A percentile compares a stretch with the other conserved stretches of the same genome.
Evolutionary conservation across 2,888 invertebrate genomes (phyloP).

Genomic region (Diplolepis rosae): DNA sequence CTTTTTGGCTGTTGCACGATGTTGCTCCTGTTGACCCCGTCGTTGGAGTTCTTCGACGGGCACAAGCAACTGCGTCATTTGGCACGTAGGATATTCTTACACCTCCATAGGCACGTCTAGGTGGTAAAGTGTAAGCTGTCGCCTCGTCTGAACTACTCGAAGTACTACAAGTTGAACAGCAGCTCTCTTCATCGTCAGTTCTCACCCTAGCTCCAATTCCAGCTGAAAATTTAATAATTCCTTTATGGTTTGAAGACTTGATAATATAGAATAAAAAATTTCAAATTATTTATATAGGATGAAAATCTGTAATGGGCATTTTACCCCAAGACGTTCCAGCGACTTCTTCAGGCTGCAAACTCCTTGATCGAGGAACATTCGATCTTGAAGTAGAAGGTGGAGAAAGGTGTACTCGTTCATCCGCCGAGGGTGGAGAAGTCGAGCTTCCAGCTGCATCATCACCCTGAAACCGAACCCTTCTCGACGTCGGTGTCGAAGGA

Average conservation of each 20-base stretch:
- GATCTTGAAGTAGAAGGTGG: conserved; percentile 74
- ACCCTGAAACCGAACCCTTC: conserved; percentile 76
- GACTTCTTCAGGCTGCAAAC: conserved; percentile 76
- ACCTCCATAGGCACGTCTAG: conserved; percentile 88
- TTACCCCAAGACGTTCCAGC: conserved; percentile 69
- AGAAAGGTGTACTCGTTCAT: conserved; percentile 53
- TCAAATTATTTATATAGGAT: too few species aligned
- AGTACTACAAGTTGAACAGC: conserved; percentile 91
- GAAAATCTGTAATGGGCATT: too few species aligned
- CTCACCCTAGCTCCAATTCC: conserved; percentile 73
- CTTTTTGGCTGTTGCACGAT: conserved; percentile 74
- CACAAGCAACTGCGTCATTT: conserved; percentile 91
- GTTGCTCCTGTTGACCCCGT: conserved; percentile 49
- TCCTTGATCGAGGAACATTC: conserved; percentile 75
- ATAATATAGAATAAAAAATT: not conserved
- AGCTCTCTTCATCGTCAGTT: conserved; percentile 77
- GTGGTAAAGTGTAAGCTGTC: conserved; percentile 89
- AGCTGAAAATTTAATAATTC: conserved; percentile 68
- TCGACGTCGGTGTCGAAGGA: conserved; percentile 67
- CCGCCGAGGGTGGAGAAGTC: conserved; percentile 55
- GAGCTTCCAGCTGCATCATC: conserved; percentile 59
- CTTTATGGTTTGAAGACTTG: not conserved
- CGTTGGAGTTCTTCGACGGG: conserved; percentile 78
- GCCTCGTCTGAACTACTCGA: conserved; percentile 90
- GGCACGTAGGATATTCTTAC: conserved; percentile 94